Percentiles rank a stretch among this genome's conserved stretches.
Evolutionary conservation across 2,888 invertebrate genomes (phyloP).

Genomic region (Drosophila aldrichi): DNA sequence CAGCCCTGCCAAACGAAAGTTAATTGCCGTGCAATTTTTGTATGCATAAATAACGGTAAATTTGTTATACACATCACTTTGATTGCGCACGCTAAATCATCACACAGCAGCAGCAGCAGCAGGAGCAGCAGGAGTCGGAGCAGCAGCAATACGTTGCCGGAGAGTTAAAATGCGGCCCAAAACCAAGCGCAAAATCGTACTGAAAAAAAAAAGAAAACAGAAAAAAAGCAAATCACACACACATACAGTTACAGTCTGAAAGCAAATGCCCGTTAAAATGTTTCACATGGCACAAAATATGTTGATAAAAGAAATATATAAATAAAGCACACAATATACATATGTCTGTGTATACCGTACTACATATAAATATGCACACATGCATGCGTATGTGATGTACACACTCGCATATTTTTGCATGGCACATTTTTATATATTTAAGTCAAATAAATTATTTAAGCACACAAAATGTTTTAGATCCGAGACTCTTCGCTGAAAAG

Average conservation of each 20-base stretch:
- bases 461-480: constrained; percentile 44
- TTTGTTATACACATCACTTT: constrained; percentile 81
- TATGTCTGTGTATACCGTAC: not conserved
- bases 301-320: constrained; percentile 40
- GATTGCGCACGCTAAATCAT: constrained; percentile 79
- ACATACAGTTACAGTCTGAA: constrained; percentile 49
- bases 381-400: not conserved
- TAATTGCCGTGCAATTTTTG: constrained; percentile 81
- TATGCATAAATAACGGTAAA: constrained; percentile 79
- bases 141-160: not conserved
- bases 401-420: constrained; percentile 25
- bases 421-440: constrained; percentile 51
- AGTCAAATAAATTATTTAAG: constrained; percentile 60
- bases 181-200: constrained; percentile 6
- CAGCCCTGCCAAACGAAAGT: constrained; percentile 54
- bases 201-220: constrained; percentile 19
- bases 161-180: not conserved
- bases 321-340: constrained; percentile 20
- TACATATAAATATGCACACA: no score
- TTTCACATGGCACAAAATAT: constrained; percentile 64
- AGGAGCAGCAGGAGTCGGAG: constrained; percentile 20
- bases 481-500: constrained; percentile 20
- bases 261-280: constrained; percentile 69
- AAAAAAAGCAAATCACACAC: constrained; percentile 1
- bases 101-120: constrained; percentile 37